phyloP scores from a whole-genome alignment of 2,797 vertebrate genomes.

The Fratercula arctica region DNA sequence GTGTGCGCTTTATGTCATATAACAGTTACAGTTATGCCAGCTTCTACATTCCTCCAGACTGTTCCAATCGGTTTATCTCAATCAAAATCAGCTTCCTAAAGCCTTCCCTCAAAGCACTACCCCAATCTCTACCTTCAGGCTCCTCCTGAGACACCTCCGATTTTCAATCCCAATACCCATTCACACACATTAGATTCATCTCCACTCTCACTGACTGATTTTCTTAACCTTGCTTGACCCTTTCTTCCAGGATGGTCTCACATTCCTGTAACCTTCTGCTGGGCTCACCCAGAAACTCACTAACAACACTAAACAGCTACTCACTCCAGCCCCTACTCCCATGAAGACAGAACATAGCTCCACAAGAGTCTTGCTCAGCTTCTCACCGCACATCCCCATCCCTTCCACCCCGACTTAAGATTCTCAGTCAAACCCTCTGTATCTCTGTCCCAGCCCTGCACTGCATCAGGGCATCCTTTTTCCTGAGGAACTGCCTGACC shows the following conservation, averaged over 20 bases:
- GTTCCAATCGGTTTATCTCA: not conserved
- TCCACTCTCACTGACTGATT: not conserved
- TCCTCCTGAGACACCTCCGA: not conserved
- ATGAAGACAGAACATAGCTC: fast-evolving
- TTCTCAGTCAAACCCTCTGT: not conserved
- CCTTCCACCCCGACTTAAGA: not conserved
- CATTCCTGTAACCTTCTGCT: not conserved
- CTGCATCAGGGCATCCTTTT: not conserved
- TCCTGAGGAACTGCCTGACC: not conserved
- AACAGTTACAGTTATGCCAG: not conserved
- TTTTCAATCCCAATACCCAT: not conserved
- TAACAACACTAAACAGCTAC: fast-evolving
- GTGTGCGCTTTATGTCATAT: fast-evolving
- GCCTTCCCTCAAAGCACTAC: not conserved
- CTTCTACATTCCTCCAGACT: not conserved
- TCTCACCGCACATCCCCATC: not conserved
- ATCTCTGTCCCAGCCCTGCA: not conserved
- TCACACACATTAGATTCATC: not conserved
- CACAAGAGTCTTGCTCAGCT: not conserved
- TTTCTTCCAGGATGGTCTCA: not conserved
- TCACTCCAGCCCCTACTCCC: not conserved
- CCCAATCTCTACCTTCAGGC: not conserved
- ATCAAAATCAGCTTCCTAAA: not conserved
- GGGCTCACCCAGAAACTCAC: not conserved
- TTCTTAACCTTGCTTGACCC: not conserved